These are phyloP conservation scores for Chrysochloris asiatica DNA, from an alignment of 2,113 vertebrate genomes.

Conservation along the genomic window DNA sequence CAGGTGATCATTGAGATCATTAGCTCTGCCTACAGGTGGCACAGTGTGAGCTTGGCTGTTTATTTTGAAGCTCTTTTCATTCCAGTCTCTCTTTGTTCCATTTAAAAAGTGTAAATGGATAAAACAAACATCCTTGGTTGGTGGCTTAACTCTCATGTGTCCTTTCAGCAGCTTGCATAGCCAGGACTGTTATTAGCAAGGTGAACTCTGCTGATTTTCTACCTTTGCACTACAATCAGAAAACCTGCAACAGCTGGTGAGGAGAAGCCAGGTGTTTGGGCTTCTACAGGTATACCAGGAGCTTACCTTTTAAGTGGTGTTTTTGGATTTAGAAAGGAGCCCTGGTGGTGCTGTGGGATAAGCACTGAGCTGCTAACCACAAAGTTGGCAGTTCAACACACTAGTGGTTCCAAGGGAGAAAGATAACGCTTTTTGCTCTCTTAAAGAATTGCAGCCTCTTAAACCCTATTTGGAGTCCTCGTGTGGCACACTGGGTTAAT, in stretches of 20 bases:
- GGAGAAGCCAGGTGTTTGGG: background rate
- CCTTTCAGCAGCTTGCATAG: background rate
- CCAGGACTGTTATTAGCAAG: constrained; percentile 21
- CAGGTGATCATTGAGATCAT: constrained; percentile 6
- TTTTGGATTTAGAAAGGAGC: constrained; percentile 41
- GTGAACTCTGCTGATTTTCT: constrained; percentile 31
- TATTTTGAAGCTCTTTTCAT: background rate
- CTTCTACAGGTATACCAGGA: background rate
- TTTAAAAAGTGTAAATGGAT: constrained; percentile 3
- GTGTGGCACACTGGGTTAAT: no score
- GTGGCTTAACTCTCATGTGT: background rate
- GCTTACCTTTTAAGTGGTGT: background rate
- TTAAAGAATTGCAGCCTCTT: no score
- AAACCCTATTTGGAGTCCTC: no score
- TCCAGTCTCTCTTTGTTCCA: background rate
- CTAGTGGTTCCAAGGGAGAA: no score
- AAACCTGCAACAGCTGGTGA: background rate
- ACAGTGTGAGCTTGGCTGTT: background rate
- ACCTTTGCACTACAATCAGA: background rate
- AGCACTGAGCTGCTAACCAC: no score
- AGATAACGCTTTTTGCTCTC: no score
- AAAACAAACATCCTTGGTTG: constrained; percentile 28
- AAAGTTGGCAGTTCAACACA: no score
- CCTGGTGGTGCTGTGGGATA: no score
- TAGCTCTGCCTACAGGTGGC: constrained; percentile 49